Evolutionary conservation across 2,888 invertebrate genomes (phyloP).

Genomic region (Perizoma affinitatum): DNA sequence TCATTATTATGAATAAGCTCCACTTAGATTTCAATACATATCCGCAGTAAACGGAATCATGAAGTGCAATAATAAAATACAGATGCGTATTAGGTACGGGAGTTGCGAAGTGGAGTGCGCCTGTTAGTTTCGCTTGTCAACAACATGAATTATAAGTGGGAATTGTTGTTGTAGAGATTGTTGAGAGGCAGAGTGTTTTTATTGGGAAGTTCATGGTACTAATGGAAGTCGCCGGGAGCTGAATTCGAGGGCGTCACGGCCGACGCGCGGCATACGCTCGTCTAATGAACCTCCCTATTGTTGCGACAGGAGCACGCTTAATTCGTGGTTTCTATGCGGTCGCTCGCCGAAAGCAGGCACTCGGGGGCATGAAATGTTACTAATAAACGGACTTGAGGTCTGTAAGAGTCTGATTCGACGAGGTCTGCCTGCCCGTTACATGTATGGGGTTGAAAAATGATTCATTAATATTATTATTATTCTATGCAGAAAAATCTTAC

Average conservation of each 20-base stretch:
- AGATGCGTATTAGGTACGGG: slow-evolving; percentile 60
- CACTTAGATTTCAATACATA: slow-evolving; percentile 34
- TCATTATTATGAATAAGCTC: slow-evolving; percentile 36
- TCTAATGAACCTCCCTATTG: slow-evolving; percentile 79
- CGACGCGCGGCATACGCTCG: slow-evolving; percentile 75
- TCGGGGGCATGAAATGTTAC: slow-evolving; percentile 59
- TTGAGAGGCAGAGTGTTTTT: slow-evolving; percentile 73
- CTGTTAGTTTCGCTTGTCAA: slow-evolving; percentile 75
- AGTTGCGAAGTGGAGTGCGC: slow-evolving; percentile 49
- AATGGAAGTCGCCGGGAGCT: slow-evolving; percentile 58
- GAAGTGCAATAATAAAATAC: slow-evolving; percentile 66
- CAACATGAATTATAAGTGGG: slow-evolving; percentile 77
- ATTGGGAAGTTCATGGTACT: slow-evolving; percentile 69
- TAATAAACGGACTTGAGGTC: slow-evolving; percentile 55
- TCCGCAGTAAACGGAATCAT: slow-evolving; percentile 33
- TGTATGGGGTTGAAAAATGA: background rate
- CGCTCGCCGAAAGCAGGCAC: slow-evolving; percentile 50
- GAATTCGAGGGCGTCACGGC: slow-evolving; percentile 70
- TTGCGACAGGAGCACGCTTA: slow-evolving; percentile 73
- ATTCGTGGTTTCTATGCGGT: slow-evolving; percentile 64
- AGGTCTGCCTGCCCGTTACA: slow-evolving; percentile 13
- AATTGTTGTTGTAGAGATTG: slow-evolving; percentile 73
- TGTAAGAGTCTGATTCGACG: slow-evolving; percentile 36
- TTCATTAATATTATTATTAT: background rate
- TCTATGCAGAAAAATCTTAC: no score